These are phyloP conservation scores for Apolygus lucorum DNA, from an alignment of 1,140 invertebrate genomes.

Conservation along the genomic window DNA sequence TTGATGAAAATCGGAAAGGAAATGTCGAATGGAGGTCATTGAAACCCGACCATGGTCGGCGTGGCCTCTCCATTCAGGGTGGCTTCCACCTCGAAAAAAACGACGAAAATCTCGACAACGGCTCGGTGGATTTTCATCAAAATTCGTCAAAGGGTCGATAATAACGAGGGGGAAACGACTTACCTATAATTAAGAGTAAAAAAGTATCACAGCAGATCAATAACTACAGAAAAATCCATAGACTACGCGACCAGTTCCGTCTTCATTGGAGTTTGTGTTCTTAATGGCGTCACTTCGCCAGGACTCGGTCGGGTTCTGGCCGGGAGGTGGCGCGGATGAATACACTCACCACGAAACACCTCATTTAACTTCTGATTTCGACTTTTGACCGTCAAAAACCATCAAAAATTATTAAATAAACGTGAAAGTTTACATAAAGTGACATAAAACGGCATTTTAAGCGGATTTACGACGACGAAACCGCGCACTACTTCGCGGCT, in stretches of 20 bases:
- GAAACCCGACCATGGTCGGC: background rate
- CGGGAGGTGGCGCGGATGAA: constrained; percentile 13
- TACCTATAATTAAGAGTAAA: constrained; percentile 21
- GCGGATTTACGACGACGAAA: background rate
- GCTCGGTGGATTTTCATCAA: background rate
- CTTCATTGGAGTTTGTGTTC: constrained; percentile 2
- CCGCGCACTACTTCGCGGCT: background rate
- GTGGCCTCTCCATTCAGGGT: too few relatives aligned
- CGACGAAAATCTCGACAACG: too few relatives aligned
- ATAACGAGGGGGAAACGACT: background rate
- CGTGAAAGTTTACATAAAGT: background rate
- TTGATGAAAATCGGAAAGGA: background rate
- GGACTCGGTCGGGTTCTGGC: background rate
- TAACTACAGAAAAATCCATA: constrained; percentile 10
- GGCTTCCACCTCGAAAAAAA: too few relatives aligned
- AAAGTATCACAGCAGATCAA: constrained; percentile 22
- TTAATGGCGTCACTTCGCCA: constrained; percentile 17
- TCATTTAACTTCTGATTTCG: background rate
- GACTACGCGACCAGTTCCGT: background rate
- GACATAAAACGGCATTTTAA: background rate
- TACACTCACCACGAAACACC: background rate
- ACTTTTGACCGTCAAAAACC: background rate
- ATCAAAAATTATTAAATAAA: background rate
- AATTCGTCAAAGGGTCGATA: background rate
- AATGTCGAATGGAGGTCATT: background rate